phyloP scores from a whole-genome alignment of 2,888 invertebrate species.

The Apamea sordens region DNA sequence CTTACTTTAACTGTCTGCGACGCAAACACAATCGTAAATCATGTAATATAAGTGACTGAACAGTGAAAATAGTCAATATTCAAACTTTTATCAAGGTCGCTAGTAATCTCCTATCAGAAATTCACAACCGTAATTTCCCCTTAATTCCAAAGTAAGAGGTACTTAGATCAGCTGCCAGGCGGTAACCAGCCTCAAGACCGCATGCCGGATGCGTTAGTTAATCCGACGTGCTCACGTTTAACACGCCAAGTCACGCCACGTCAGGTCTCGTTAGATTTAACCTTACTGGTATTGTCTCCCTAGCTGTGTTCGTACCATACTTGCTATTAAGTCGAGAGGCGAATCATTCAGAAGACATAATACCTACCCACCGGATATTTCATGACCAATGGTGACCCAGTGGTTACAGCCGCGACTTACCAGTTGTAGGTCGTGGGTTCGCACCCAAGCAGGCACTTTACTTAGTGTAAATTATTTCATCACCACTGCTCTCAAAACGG shows the following conservation, averaged over 20 bases:
- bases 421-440: too few species aligned
- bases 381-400: too few species aligned
- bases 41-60: neutral
- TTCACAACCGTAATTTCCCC: neutral
- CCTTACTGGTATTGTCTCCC: neutral
- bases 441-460: too few species aligned
- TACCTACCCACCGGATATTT: neutral
- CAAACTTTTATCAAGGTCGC: neutral
- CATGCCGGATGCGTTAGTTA: slow-evolving; percentile 26
- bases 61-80: neutral
- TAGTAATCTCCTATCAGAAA: neutral
- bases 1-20: neutral
- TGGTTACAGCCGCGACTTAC: too few species aligned
- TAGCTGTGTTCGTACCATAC: neutral
- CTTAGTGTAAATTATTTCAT: too few species aligned
- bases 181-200: neutral
- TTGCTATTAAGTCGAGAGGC: neutral
- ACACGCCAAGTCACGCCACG: neutral
- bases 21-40: neutral
- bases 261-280: neutral
- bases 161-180: neutral
- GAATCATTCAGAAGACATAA: neutral
- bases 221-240: slow-evolving; percentile 1
- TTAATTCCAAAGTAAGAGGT: slow-evolving; percentile 1
- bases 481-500: too few species aligned